Evolutionary conservation across 2,113 vertebrate genomes (phyloP), one percentile per base, ranked within the genome.

Genomic region (Podarcis muralis): DNA sequence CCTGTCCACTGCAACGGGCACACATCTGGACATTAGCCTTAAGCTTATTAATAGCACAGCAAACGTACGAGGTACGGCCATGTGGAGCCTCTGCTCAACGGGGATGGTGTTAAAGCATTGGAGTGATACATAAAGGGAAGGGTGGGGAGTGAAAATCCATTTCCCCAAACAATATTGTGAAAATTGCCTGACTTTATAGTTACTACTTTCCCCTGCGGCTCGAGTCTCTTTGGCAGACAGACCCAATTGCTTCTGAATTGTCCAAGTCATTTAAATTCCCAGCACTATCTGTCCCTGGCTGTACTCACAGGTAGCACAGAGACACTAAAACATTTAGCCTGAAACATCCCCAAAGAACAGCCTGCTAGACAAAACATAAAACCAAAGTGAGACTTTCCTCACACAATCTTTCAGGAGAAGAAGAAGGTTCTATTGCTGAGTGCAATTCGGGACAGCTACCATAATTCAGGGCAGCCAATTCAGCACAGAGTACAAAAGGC

Each of bases 101-200:
- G 74, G 65, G 5, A 91, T 91, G 43, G 35, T 1, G 0, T 13
- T 81, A 81, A 87, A 83, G 79, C 0, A 77, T 8, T 23, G 23
- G 57, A 85, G 0, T 43, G 18, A 62, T 68, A 74, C 53, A 25
- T n/a, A 62, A 87, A 84, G 89, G 77, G 83, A 11, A 3, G 53
- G 93, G 72, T 57, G 75, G 16, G 7, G 48, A 92, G 68, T 89
- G 86, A 87, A 88, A 94, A 94, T 84, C 68, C 81, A 84, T 83
- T 88, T 90, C 89, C 85, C 89, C 84, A 85, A 89, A 93, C 16
- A 91, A 91, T 86, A 85, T 80, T 89, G 74, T 84, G 88, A 89
- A 91, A 93, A 92, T 74, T 81, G 91, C 76, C 88, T 92, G 80
- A 87, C 68, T 91, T 92, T 78, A 74, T 15, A 91, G 62, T 90